Base-by-base conservation (phyloP, 1,140 invertebrate genomes). In the Mactra quadrangularis region DNA sequence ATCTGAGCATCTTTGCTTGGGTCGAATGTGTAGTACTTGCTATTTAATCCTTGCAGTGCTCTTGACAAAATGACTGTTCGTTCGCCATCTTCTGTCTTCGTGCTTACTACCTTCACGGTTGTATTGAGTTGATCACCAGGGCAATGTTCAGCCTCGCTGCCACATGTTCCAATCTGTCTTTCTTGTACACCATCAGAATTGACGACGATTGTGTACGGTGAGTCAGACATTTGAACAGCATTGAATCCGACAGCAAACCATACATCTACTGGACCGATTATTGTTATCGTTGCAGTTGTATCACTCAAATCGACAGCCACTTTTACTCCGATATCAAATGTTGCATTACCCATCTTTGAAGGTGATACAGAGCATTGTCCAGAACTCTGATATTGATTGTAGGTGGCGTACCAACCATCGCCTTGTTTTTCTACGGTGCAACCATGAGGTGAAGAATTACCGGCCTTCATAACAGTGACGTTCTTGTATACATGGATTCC, bases 171-270 rank as follows among this genome's bases (percentile, higher is more conserved):
- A 31, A 85, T 85, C 52, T 85, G 59, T 1, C 76, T 41, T 27
- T 85, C 83, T 22, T 81, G 68, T 0, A 81, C 83, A 25, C 76
- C 71, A 19, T 68, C 68, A 3, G 83, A 85, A 45, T 85, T 85
- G 4, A 81, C 64, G 15, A 85, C 81, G 22, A 85, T 57, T 35
- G 77, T 60, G 29, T 85, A 85, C 1, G 83, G 83, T 41, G 76
- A 57, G 53, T 85, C 83, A 1, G 83, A 38, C 83, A 85, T 85
- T 3, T 85, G 52, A 31, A 25, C 38, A 4, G 83, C 83, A 31
- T 85, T 81, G 55, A 85, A 85, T 19, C 83, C 83, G 38, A 66
- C 38, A 27, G 68, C 83, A 57, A 85, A 85, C 83, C 83, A 85
- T 13, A 41, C 83, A 27, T 81, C 31, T 29, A 59, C 7, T 11